phyloP scores from a whole-genome alignment of 2,888 invertebrate species.

The Oegoconia quadripuncta region DNA sequence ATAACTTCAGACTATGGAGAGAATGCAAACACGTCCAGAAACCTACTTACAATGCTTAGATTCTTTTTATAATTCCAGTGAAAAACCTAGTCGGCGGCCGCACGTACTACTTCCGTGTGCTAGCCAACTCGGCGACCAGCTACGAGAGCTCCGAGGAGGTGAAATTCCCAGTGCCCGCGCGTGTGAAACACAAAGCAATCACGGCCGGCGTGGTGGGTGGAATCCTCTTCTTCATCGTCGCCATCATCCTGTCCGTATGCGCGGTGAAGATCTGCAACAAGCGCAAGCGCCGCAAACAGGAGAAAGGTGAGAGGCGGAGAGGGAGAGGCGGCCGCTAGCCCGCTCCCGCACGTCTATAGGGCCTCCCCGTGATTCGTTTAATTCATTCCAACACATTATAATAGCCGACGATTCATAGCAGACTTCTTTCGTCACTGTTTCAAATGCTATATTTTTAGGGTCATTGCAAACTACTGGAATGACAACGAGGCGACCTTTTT shows the following conservation, averaged over 20 bases:
- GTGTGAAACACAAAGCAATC: conserved; percentile 96
- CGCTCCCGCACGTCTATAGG: conserved; percentile 32
- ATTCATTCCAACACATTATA: too few species aligned
- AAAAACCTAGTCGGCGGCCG: conserved; percentile 94
- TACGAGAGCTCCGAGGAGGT: conserved; percentile 93
- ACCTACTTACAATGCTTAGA: background rate
- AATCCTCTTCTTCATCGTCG: conserved; percentile 97
- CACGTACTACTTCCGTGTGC: conserved; percentile 94
- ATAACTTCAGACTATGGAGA: background rate
- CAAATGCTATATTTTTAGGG: too few species aligned
- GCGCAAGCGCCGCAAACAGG: conserved; percentile 97
- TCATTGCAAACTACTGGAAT: too few species aligned
- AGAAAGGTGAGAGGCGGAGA: conserved; percentile 90
- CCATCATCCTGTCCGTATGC: conserved; percentile 97
- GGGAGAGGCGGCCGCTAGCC: conserved; percentile 47
- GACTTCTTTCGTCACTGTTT: too few species aligned
- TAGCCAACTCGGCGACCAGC: conserved; percentile 91
- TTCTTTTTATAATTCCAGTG: conserved; percentile 76
- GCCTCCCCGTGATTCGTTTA: too few species aligned
- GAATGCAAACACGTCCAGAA: background rate
- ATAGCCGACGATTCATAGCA: too few species aligned
- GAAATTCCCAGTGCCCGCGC: conserved; percentile 92
- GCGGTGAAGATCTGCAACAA: conserved; percentile 99
- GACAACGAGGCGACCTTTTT: too few species aligned
- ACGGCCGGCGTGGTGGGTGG: conserved; percentile 98